Base-by-base conservation (phyloP, 1,140 invertebrate species). In the Drosophila pruinosa region DNA sequence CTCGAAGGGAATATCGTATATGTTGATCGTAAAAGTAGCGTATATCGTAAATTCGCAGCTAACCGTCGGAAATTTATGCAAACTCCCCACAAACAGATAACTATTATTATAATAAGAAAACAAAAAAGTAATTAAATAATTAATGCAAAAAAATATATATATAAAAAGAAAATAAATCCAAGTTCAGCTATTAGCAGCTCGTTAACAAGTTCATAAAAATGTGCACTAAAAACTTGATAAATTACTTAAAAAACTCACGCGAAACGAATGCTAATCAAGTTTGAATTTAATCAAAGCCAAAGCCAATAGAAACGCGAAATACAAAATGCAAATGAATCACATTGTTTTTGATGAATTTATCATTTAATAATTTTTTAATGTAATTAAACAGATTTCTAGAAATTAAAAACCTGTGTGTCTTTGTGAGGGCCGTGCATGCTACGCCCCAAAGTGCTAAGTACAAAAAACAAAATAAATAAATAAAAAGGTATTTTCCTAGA, bases 291-390 rank as follows among this genome's bases (percentile, higher is more conserved):
- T 73, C 34, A 57, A 57, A 72, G 61, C 7, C 15, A 7, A 70
- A 61, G 26, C 50, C 31, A 50, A 67, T 21, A 59, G n/a, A n/a
- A n/a, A 10, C 15, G 47, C 26, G 10, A 65, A 59, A 48, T 54
- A 41, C 45, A 22, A 67, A 69, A 80, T 80, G 78, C 72, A 69
- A 75, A 80, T 75, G 31, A 14, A 47, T 68, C 52, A 74, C 71
- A 75, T 72, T 75, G 79, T 75, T 48, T 53, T 58, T 62, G 36
- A 28, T 70, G 69, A 70, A 82, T 82, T 75, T 63, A 76, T 71
- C 61, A 86, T 74, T 83, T 71, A 69, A 77, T 85, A 80, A 86
- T 67, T 74, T 76, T 50, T 52, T 57, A 75, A 80, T 76, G 39
- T 67, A 85, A 86, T 80, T 74, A 71, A 70, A 38, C 41, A 69